Base-by-base conservation (phyloP, 2,797 vertebrate genomes). In the Taeniopygia guttata region DNA sequence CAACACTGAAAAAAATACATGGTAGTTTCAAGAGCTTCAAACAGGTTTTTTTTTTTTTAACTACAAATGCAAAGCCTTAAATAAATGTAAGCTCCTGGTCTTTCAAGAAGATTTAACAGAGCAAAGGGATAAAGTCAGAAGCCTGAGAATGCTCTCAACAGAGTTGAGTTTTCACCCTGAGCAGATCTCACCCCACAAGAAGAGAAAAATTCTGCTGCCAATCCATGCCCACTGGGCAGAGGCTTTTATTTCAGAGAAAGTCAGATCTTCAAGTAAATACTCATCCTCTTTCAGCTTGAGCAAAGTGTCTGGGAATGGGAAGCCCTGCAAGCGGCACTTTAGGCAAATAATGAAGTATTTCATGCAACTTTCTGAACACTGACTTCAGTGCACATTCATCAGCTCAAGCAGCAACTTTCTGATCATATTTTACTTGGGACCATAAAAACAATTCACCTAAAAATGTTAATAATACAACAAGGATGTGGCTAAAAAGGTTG, bases 1-100 rank as follows among this genome's bases (percentile, higher is more conserved):
- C 99, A 97, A 99, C 98, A 51, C 99, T 99, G 95, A 22, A 32
- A 88, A 87, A 87, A 95, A 90, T 13, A 54, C 4, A 22, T 13
- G 32, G 62, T 45, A 49, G 32, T 45, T 76, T 73, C 72, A 92
- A 93, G 70, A 87, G 60, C 70, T 94, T 96, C 89, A 95, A 94
- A 87, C 18, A 62, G 36, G 13, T 27, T 26, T 34, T 46, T 21
- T 10, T 29, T 49, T 67, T 58, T 67, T 25, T 12, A 93, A 51
- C 58, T 59, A 62, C 45, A 88, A 94, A 91, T 84, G 51, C n/a
- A 81, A 86, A 84, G 67, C 26, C 67, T 94, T 66, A 59, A 86
- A 91, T 36, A 88, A 81, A 88, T 51, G 58, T 13, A 86, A 84
- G 87, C 69, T 75, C 74, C 76, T 81, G 68, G 72, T 87, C 84